A percentile compares a stretch with the other conserved stretches of the same genome.
Evolutionary conservation across 1,140 invertebrate species (phyloP).

Genomic region (Drosophila mauritiana): DNA sequence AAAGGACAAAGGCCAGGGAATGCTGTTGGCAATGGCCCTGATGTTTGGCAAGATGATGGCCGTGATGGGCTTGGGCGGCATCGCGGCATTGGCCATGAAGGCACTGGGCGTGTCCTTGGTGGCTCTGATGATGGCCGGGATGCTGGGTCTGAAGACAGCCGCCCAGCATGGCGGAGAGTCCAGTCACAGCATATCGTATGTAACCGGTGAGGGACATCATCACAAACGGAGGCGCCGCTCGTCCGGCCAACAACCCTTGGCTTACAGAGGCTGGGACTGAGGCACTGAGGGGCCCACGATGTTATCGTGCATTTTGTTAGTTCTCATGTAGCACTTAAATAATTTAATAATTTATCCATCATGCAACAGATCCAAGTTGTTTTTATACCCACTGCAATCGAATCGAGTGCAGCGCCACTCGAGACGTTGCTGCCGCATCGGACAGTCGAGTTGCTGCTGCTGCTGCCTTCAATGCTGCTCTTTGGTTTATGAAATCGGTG

Average conservation of each 20-base stretch:
- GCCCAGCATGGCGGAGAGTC: conserved; percentile 87
- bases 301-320: conserved; percentile 20
- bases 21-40: conserved; percentile 87
- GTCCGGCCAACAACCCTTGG: conserved; percentile 78
- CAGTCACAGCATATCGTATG: conserved; percentile 90
- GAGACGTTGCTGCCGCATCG: conserved; percentile 17
- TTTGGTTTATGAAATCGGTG: conserved; percentile 73
- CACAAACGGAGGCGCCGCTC: conserved; percentile 79
- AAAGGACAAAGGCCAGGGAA: conserved; percentile 86
- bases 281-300: neutral
- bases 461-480: conserved; percentile 42
- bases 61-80: conserved; percentile 89
- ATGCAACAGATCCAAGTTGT: conserved; percentile 45
- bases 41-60: conserved; percentile 91
- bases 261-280: conserved; percentile 87
- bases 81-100: conserved; percentile 91
- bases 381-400: conserved; percentile 25
- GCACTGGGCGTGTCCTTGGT: conserved; percentile 88
- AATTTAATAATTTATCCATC: conserved; percentile 73
- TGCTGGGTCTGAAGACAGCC: conserved; percentile 90
- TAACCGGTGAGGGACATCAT: conserved; percentile 87
- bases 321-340: conserved; percentile 48
- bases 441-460: conserved; percentile 1
- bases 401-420: conserved; percentile 37
- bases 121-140: conserved; percentile 89